Conservation (phyloP, 1,140 invertebrate genomes). For the Drosophila parvula region DNA sequence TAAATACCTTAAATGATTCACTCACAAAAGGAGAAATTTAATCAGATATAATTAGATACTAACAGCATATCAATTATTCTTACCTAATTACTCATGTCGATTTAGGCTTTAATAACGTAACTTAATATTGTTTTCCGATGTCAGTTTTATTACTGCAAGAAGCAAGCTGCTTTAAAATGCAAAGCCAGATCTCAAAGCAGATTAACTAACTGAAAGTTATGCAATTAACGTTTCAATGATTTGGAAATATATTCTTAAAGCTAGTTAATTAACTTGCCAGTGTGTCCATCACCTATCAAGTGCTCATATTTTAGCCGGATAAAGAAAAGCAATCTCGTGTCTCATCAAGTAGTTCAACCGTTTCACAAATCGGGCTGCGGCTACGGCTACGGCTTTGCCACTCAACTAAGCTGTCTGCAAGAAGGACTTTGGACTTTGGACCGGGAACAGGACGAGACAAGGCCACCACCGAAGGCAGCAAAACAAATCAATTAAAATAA, state of each 20-base stretch:
- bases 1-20: not conserved
- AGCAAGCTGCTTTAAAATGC: conserved; percentile 6
- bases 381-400: conserved; percentile 20
- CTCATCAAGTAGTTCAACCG: conserved; percentile 43
- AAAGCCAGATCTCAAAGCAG: not conserved
- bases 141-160: not conserved
- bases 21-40: not conserved
- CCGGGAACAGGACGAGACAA: conserved; percentile 49
- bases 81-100: not conserved
- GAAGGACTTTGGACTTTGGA: conserved; percentile 38
- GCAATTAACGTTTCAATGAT: conserved; percentile 8
- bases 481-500: conserved; percentile 81
- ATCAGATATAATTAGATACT: too few species aligned
- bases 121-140: not conserved
- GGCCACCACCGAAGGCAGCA: conserved; percentile 45
- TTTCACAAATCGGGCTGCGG: conserved; percentile 45
- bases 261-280: conserved; percentile 33
- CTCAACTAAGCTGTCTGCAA: conserved; percentile 59
- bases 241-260: not conserved
- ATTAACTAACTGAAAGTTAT: not conserved
- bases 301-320: conserved; percentile 27
- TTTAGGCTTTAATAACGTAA: not conserved
- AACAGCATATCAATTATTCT: too few species aligned
- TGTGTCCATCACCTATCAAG: conserved; percentile 19
- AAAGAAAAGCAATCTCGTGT: conserved; percentile 32